A percentile compares a stretch with the other conserved stretches of the same genome.
Conservation (phyloP, 2,113 vertebrate species). For the Rhagologus leucostigma region DNA sequence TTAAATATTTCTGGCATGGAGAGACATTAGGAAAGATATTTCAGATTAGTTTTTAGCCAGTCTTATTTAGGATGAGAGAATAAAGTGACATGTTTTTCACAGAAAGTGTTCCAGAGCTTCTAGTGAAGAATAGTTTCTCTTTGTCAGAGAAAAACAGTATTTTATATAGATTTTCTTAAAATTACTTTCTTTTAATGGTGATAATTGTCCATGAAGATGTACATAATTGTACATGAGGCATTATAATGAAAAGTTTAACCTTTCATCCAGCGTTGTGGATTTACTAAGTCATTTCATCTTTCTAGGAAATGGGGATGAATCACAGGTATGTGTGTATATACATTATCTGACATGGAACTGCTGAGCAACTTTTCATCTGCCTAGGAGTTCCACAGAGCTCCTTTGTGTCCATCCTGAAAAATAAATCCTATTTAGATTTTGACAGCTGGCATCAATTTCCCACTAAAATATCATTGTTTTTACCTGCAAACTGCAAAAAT, state of each 20-base stretch:
- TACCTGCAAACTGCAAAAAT: not conserved
- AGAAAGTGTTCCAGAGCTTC: not conserved
- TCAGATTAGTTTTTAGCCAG: not conserved
- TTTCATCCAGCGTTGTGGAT: not conserved
- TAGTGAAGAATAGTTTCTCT: not conserved
- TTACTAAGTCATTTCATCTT: not conserved
- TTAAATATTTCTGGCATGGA: not conserved
- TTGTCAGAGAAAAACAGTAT: not conserved
- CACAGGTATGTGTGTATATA: accelerated
- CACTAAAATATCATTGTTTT: not conserved
- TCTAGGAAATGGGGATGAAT: not conserved
- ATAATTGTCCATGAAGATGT: not conserved
- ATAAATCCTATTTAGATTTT: not conserved
- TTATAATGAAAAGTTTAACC: not conserved
- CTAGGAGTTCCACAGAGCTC: not conserved
- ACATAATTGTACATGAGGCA: not conserved
- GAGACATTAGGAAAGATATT: not conserved
- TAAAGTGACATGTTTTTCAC: not conserved
- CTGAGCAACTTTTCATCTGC: not conserved
- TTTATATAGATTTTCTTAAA: not conserved
- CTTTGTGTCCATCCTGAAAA: not conserved
- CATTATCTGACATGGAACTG: not conserved
- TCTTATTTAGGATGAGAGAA: not conserved
- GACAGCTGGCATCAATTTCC: not conserved
- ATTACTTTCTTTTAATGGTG: not conserved